Evolutionary conservation across 2,888 invertebrate species (phyloP), one percentile per base, ranked within the genome.

Genomic region (Globia sparganii): DNA sequence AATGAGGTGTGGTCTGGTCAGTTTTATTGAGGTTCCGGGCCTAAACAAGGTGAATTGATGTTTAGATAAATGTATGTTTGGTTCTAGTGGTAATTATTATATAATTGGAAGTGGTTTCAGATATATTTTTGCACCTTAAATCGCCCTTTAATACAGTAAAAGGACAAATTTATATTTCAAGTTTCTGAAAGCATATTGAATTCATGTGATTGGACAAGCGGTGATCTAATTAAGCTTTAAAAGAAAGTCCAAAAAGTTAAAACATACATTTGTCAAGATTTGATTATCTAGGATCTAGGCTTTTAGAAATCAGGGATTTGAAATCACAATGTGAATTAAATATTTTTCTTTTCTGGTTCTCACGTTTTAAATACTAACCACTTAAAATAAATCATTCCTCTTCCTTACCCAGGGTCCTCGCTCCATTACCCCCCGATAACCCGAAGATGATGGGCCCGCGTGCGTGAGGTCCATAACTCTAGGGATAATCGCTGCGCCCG

Each of bases 391-490:
- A 78, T 67, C 37, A 59, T 34, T 61, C 1, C 8, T 37, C 75
- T 66, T 75, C 69, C 62, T 58, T 21, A 49, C 0, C 70, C 28
- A 43, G 11, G 49, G 62, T 58, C 34, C 28, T 40, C 58, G 70
- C 46, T 79, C 80, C 84, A 67, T 79, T 70, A 71, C 70, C 80
- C 72, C 70, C 28, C 56, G 78, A 85, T 85, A 85, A 84, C 86
- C 90, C 88, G 87, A 88, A 87, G 86, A 83, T 87, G 81, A 86
- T 76, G 79, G 72, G 80, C 79, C 85, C 87, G 86, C 88, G 84
- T 90, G 91, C 90, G 88, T 90, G 90, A 79, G 89, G 89, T 90
- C 92, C 87, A 90, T 91, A 91, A 92, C 89, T 92, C 90, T 81
- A 68, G 82, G 90, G 89, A 90, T 90, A 91, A 91, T 89, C 84